Conservation (phyloP, 2,113 vertebrate species). For the Lampris megalopsis region DNA sequence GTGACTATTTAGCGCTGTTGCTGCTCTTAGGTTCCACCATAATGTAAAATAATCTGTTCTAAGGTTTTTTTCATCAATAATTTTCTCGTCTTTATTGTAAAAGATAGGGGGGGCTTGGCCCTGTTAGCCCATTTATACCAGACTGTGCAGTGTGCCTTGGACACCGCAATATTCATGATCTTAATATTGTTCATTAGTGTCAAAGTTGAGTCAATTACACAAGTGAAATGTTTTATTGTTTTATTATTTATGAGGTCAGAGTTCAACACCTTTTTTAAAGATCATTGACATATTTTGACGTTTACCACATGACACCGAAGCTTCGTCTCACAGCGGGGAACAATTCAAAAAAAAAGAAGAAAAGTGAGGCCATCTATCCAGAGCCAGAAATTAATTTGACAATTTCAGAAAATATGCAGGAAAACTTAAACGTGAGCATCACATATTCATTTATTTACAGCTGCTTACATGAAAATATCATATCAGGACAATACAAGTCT, state of each 20-base stretch:
- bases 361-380: not conserved
- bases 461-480: not conserved
- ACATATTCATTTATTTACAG: slow-evolving; percentile 12
- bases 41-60: too few relatives aligned
- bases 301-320: slow-evolving; percentile 44
- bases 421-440: not conserved
- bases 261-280: slow-evolving; percentile 42
- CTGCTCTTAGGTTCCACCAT: too few relatives aligned
- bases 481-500: not conserved
- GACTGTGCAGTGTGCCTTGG: too few relatives aligned
- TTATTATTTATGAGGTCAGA: slow-evolving; percentile 34
- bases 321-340: slow-evolving; percentile 26
- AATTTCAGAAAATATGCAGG: slow-evolving; percentile 11
- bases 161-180: too few relatives aligned
- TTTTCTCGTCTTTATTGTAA: too few relatives aligned
- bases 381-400: slow-evolving; percentile 37
- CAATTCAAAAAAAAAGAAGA: slow-evolving; percentile 47
- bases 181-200: too few relatives aligned
- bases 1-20: too few relatives aligned
- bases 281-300: slow-evolving; percentile 44
- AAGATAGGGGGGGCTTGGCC: too few relatives aligned
- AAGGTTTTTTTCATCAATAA: too few relatives aligned
- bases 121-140: too few relatives aligned
- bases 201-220: not conserved
- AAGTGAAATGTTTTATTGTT: slow-evolving; percentile 2